Conservation (phyloP, 92 coral and sea anemone genomes). For the Phymanthus crucifer region DNA sequence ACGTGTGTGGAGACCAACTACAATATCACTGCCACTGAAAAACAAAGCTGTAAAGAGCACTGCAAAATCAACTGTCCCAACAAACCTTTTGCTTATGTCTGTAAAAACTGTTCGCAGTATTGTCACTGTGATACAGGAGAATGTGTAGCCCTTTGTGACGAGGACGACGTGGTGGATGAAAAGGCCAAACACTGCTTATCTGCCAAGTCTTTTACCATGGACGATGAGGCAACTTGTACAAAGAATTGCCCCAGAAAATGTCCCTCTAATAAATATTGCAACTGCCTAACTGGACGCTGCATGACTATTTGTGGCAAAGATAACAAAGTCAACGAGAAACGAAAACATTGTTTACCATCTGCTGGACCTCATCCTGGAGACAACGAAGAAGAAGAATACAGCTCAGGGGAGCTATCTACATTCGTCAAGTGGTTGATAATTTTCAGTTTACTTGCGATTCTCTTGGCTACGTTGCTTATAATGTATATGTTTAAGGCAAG, state of each 20-base stretch:
- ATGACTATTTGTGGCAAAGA: slow-evolving; percentile 8
- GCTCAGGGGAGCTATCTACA: slow-evolving; percentile 52
- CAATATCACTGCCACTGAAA: slow-evolving; percentile 57
- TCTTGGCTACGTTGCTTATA: slow-evolving; percentile 62
- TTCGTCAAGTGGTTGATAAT: slow-evolving; percentile 75
- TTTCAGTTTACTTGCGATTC: slow-evolving; percentile 68
- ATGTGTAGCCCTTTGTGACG: slow-evolving; percentile 73
- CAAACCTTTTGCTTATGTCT: slow-evolving; percentile 59
- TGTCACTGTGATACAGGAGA: slow-evolving; percentile 90
- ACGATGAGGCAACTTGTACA: slow-evolving; percentile 13
- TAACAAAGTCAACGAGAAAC: slow-evolving; percentile 11
- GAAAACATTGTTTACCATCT: slow-evolving; percentile 1
- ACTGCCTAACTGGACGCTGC: slow-evolving; percentile 21
- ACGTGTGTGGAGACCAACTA: slow-evolving; percentile 59
- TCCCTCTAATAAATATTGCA: slow-evolving; percentile 10
- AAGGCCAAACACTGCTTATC: slow-evolving; percentile 57
- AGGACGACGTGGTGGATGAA: slow-evolving; percentile 60
- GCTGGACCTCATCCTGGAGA: neutral
- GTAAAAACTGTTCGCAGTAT: slow-evolving; percentile 70
- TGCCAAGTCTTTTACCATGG: slow-evolving; percentile 22
- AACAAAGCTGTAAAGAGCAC: slow-evolving; percentile 44
- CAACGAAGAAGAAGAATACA: neutral
- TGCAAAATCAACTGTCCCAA: slow-evolving; percentile 79
- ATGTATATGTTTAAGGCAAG: slow-evolving; percentile 75
- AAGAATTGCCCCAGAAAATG: slow-evolving; percentile 11